phyloP scores from a whole-genome alignment of 2,797 vertebrate species.

The Eleutherodactylus coqui region DNA sequence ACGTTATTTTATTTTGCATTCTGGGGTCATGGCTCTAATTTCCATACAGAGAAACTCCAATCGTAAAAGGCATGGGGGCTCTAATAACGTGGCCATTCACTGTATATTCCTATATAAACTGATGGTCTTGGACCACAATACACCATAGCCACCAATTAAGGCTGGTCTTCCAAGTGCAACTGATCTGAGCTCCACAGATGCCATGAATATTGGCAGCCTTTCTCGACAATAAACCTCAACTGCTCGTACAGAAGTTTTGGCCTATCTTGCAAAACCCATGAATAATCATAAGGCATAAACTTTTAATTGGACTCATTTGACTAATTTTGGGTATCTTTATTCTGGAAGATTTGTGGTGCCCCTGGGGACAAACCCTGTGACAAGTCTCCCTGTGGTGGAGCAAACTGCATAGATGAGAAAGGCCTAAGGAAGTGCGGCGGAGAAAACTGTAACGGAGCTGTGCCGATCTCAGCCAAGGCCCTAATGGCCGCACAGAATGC shows the following conservation, averaged over 20 bases:
- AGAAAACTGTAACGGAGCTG: conserved; percentile 76
- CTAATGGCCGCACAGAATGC: conserved; percentile 70
- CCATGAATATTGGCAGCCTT: not conserved
- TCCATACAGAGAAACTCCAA: no score
- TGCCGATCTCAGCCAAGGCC: conserved; percentile 73
- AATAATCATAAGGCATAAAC: not conserved
- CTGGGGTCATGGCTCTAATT: no score
- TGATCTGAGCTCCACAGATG: not conserved
- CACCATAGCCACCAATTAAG: not conserved
- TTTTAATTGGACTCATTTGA: not conserved
- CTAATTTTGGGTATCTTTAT: not conserved
- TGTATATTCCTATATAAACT: not conserved
- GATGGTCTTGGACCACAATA: not conserved
- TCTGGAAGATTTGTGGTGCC: conserved; percentile 69
- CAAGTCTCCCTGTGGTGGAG: conserved; percentile 77
- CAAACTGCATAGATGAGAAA: conserved; percentile 75
- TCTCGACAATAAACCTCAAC: no score
- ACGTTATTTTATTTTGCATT: no score
- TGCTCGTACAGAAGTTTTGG: no score
- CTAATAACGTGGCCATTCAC: no score
- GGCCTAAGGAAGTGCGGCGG: conserved; percentile 78
- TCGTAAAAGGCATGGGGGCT: no score
- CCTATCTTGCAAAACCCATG: not conserved
- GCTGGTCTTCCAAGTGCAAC: not conserved
- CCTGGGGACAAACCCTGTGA: conserved; percentile 72